Percentiles rank a stretch among this genome's conserved stretches.
phyloP scores from a whole-genome alignment of 2,113 vertebrate genomes.

The Maccullochella peelii region DNA sequence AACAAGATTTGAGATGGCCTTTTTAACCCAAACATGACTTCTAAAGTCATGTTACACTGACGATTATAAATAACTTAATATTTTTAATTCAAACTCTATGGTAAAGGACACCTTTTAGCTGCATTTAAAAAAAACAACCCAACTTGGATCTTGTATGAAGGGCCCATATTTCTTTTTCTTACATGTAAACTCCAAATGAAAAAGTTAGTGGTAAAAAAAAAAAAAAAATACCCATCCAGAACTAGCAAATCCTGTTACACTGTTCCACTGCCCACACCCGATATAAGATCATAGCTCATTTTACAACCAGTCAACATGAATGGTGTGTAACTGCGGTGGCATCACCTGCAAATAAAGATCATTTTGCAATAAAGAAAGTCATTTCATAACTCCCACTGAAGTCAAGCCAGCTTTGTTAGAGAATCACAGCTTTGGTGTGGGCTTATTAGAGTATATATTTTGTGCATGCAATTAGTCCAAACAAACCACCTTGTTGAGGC shows the following conservation, averaged over 20 bases:
- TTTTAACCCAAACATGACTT: background rate
- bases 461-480: constrained; percentile 49
- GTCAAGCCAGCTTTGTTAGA: background rate
- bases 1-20: background rate
- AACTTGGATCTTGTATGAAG: background rate
- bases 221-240: background rate
- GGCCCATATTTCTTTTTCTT: background rate
- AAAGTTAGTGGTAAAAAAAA: background rate
- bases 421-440: background rate
- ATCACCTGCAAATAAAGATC: background rate
- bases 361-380: background rate
- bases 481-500: constrained; percentile 67
- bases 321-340: background rate
- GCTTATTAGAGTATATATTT: background rate
- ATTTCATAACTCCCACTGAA: background rate
- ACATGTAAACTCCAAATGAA: background rate
- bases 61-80: background rate
- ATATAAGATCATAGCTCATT: constrained; percentile 7
- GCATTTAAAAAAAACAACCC: too few relatives aligned
- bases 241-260: background rate
- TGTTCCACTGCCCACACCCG: background rate
- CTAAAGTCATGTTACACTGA: background rate
- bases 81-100: background rate
- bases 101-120: background rate
- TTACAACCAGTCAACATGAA: constrained; percentile 15